Base-by-base conservation (phyloP, 2,797 vertebrate species). In the Falco berigora region DNA sequence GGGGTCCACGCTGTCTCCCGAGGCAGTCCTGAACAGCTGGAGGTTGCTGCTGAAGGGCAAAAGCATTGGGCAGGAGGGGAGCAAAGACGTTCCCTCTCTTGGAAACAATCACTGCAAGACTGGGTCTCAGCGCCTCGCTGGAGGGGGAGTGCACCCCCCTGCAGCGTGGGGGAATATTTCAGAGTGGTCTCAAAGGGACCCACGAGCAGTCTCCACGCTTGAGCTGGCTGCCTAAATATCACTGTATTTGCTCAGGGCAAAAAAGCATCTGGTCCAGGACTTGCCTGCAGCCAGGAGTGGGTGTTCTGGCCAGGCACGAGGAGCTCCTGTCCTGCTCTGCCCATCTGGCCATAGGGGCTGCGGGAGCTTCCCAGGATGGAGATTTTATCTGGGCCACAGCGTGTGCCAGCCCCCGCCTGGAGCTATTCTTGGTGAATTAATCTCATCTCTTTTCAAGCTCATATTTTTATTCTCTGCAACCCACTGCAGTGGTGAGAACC, bases 391-490 rank as follows among this genome's bases (percentile, higher is more conserved):
- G 95, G 95, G 96, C 88, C 92, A 83, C 2, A 0, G 76, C 0
- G 0, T 67, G 74, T 3, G 3, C 90, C 94, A 94, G 89, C 90
- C 95, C 87, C 93, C 53, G 40, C 89, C 93, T 82, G 52, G 10
- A 94, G 95, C 93, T 91, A 92, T 96, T 94, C 89, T 91, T 59
- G 89, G 79, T 95, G 95, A 92, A 90, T 90, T 92, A 79, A 87
- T 90, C 91, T 95, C 80, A 38, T 87, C 78, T 82, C 94, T 91
- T 89, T 85, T 88, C 72, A 76, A 83, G 75, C 64, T 92, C 25
- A 1, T 67, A 52, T 89, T 94, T 95, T 95, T 91, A 91, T 89
- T 86, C 89, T 85, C 47, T 77, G 68, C 85, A 92, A 58, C 67
- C 67, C 20, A 1, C 84, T 74, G 88, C 40, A 27, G 59, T 67